Conservation (phyloP, 2,113 vertebrate species). For the Platanista minor region DNA sequence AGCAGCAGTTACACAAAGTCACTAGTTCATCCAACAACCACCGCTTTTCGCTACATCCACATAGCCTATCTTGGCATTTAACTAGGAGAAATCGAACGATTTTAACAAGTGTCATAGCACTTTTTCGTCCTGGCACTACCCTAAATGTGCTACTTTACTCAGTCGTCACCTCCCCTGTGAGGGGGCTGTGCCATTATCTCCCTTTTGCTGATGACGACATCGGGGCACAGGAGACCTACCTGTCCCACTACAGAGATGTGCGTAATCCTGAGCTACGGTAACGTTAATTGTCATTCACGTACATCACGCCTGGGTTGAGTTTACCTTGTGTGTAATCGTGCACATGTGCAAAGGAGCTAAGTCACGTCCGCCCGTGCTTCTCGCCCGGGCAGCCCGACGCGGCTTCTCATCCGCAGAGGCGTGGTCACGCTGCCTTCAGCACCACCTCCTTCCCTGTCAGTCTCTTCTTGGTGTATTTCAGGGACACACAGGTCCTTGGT, state of each 20-base stretch:
- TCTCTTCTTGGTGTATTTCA: background rate
- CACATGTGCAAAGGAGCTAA: no score
- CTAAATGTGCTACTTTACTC: background rate
- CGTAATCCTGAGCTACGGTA: background rate
- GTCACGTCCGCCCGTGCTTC: background rate
- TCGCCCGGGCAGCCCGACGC: fast-evolving
- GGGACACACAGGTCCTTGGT: no score
- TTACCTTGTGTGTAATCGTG: background rate
- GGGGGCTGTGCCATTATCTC: background rate
- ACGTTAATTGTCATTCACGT: fast-evolving
- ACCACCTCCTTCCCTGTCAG: fast-evolving
- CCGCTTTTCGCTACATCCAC: no score
- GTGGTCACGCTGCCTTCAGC: fast-evolving
- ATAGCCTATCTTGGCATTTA: no score
- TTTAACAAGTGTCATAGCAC: background rate
- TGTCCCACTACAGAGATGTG: background rate
- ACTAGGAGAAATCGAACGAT: background rate
- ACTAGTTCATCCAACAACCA: no score
- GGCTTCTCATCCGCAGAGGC: background rate
- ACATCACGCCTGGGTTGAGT: no score
- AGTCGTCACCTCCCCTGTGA: fast-evolving
- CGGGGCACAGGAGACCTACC: background rate
- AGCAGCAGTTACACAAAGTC: background rate
- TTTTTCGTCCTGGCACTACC: background rate
- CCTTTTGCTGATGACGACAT: background rate